Percentiles rank a stretch among this genome's conserved stretches.
phyloP scores from a whole-genome alignment of 53 echinoderm and acorn worm genomes.

The Patiria pectinifera region DNA sequence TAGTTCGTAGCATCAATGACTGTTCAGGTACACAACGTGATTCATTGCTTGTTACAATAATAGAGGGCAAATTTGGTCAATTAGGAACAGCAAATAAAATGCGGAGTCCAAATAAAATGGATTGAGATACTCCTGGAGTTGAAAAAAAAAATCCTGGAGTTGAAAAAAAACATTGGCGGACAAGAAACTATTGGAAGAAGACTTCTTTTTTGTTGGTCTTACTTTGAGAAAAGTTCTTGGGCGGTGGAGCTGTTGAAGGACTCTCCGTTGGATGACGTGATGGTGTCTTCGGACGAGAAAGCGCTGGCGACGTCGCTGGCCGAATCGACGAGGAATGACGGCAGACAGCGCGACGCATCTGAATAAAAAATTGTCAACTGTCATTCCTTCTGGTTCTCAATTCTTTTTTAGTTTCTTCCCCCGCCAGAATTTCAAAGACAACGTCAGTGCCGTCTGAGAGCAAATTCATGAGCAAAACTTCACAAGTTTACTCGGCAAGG shows the following conservation, averaged over 20 bases:
- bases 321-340: slow-evolving; percentile 81
- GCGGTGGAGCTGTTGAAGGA: slow-evolving; percentile 74
- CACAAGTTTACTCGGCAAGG: no score
- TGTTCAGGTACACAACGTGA: background rate
- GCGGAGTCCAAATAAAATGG: no score
- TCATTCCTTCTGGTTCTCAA: background rate
- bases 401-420: background rate
- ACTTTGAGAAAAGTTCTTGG: slow-evolving; percentile 68
- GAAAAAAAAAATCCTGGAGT: no score
- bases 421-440: no score
- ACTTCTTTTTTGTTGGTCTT: background rate
- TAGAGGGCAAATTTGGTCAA: no score
- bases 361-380: background rate
- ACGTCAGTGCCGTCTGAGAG: no score
- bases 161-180: background rate
- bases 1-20: background rate
- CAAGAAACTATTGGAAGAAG: background rate
- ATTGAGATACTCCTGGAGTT: no score
- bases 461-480: no score
- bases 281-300: slow-evolving; percentile 58
- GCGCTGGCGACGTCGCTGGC: slow-evolving; percentile 54
- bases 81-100: no score
- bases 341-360: slow-evolving; percentile 85
- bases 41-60: background rate
- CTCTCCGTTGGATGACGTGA: slow-evolving; percentile 52